A percentile compares a stretch with the other conserved stretches of the same genome.
phyloP scores from a whole-genome alignment of 1,140 invertebrate genomes.

The Papilio xuthus region DNA sequence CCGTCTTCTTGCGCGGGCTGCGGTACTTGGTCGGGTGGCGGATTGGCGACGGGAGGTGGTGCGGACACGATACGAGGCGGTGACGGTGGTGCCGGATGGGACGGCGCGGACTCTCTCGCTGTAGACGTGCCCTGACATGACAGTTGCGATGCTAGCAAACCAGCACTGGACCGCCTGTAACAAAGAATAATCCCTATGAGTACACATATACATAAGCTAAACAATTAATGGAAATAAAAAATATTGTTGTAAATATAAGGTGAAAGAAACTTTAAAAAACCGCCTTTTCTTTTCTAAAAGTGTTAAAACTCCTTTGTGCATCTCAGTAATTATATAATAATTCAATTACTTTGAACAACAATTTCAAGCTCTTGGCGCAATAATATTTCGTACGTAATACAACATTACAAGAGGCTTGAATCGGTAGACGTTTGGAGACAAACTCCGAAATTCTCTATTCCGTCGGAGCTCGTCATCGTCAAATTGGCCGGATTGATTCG shows the following conservation, averaged over 20 bases:
- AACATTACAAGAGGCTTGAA: not conserved
- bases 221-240: too few relatives aligned
- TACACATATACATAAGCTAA: constrained; percentile 18
- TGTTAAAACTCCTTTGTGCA: not conserved
- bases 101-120: constrained; percentile 57
- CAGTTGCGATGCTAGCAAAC: constrained; percentile 69
- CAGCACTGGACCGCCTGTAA: constrained; percentile 74
- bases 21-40: constrained; percentile 60
- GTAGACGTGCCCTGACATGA: constrained; percentile 73
- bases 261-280: too few relatives aligned
- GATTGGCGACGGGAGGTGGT: constrained; percentile 55
- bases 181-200: constrained; percentile 45
- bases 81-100: constrained; percentile 71
- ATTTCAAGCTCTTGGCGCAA: not conserved
- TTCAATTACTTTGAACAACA: not conserved
- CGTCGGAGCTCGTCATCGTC: constrained; percentile 56
- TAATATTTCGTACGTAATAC: not conserved
- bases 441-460: constrained; percentile 58
- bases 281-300: too few relatives aligned
- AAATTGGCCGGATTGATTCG: constrained; percentile 71
- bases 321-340: not conserved
- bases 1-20: constrained; percentile 73
- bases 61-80: constrained; percentile 68
- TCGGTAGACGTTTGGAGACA: constrained; percentile 20
- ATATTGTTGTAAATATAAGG: too few relatives aligned